Conservation (phyloP, 2,797 vertebrate genomes). For the Selene dorsalis region DNA sequence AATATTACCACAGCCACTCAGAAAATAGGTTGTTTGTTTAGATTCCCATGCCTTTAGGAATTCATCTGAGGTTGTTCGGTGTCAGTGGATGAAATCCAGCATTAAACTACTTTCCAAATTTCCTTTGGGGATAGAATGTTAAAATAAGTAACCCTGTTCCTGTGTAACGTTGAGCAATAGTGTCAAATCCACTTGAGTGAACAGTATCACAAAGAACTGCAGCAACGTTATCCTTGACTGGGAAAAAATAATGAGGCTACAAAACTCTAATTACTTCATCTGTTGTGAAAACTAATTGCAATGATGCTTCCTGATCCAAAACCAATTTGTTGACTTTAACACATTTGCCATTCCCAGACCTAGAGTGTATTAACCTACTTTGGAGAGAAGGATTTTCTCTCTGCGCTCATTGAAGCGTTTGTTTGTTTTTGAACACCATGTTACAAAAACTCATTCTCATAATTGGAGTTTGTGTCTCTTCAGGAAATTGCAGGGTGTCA, state of each 20-base stretch:
- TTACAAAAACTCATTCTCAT: slow-evolving; percentile 52
- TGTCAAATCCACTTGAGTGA: not conserved
- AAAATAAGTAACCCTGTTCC: slow-evolving; percentile 3
- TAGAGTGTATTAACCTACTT: slow-evolving; percentile 38
- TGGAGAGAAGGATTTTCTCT: slow-evolving; percentile 22
- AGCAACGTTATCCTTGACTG: slow-evolving; percentile 5
- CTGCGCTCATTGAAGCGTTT: slow-evolving; percentile 19
- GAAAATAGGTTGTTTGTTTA: not conserved
- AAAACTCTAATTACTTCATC: slow-evolving; percentile 24
- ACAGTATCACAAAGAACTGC: slow-evolving; percentile 15
- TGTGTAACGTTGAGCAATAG: not conserved
- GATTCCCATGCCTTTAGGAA: slow-evolving; percentile 1
- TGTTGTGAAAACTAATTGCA: slow-evolving; percentile 22
- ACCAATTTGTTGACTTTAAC: slow-evolving; percentile 43
- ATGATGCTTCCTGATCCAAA: slow-evolving; percentile 21
- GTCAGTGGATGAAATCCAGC: slow-evolving; percentile 7
- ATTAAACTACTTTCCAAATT: slow-evolving; percentile 14
- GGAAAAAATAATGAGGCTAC: slow-evolving; percentile 21
- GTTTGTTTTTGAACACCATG: slow-evolving; percentile 43
- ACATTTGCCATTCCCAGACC: slow-evolving; percentile 25
- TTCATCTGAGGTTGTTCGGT: not conserved
- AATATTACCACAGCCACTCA: not conserved
- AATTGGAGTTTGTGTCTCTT: slow-evolving; percentile 63
- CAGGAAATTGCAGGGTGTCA: slow-evolving; percentile 67
- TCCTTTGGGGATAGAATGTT: not conserved